These are phyloP conservation scores for Orthosia cruda DNA, from an alignment of 2,888 invertebrate genomes.

Conservation along the genomic window DNA sequence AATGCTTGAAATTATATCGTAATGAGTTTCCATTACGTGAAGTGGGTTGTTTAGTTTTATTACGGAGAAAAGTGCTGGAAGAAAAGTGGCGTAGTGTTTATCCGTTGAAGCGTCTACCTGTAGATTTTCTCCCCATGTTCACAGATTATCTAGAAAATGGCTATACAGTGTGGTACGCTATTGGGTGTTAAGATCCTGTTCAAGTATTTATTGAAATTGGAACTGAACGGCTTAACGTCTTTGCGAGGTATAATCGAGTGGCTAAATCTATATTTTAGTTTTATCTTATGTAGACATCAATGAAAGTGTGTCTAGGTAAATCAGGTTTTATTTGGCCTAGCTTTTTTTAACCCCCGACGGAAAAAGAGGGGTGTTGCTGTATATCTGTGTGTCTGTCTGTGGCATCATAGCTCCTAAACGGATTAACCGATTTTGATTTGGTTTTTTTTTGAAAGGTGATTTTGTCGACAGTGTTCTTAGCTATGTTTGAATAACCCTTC, in stretches of 20 bases:
- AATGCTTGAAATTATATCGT: constrained; percentile 82
- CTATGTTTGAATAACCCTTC: too few species aligned
- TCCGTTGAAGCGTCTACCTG: constrained; percentile 73
- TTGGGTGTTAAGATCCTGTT: constrained; percentile 45
- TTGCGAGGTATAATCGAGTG: constrained; percentile 25
- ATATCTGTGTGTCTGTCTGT: too few species aligned
- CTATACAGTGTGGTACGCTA: constrained; percentile 50
- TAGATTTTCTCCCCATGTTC: constrained; percentile 66
- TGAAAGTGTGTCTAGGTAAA: constrained; percentile 9
- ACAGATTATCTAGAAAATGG: constrained; percentile 71
- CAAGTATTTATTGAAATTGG: constrained; percentile 55
- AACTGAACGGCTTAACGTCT: constrained; percentile 14
- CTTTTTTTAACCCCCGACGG: too few species aligned
- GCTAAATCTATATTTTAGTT: constrained; percentile 34
- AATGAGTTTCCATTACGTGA: constrained; percentile 82
- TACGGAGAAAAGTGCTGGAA: constrained; percentile 75
- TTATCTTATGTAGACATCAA: constrained; percentile 27
- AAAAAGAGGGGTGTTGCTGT: too few species aligned
- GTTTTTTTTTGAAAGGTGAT: too few species aligned
- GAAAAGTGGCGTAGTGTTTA: constrained; percentile 74
- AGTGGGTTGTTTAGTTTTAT: constrained; percentile 84
- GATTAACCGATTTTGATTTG: too few species aligned
- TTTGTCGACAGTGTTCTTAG: too few species aligned
- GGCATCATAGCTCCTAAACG: too few species aligned
- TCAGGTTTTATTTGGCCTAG: too few species aligned